Percentiles rank a stretch among this genome's conserved stretches.
These are phyloP conservation scores for Itoplectis maculator DNA, from an alignment of 2,888 invertebrate genomes.

Conservation along the genomic window DNA sequence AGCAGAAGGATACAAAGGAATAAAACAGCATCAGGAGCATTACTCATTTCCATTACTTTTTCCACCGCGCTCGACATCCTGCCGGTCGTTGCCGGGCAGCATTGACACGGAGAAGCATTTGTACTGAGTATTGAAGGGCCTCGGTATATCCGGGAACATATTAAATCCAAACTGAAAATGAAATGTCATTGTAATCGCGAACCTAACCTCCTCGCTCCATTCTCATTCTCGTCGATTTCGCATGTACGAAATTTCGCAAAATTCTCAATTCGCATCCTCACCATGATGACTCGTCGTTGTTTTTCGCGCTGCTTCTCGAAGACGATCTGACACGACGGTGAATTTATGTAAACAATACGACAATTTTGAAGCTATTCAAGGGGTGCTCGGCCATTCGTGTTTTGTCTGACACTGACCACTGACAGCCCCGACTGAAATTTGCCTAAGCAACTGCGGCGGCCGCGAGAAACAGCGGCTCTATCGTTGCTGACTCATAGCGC, in stretches of 20 bases:
- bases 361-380: conserved; percentile 46
- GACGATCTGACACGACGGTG: conserved; percentile 15
- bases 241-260: not conserved
- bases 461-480: not conserved
- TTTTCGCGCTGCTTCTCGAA: conserved; percentile 1
- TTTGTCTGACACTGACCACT: conserved; percentile 8
- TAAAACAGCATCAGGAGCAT: conserved; percentile 22
- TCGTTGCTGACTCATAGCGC: not conserved
- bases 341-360: conserved; percentile 38
- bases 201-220: conserved; percentile 68
- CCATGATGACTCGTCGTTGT: conserved; percentile 37
- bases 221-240: not conserved
- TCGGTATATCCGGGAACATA: conserved; percentile 93
- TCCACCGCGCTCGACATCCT: conserved; percentile 97
- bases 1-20: conserved; percentile 30
- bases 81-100: conserved; percentile 96
- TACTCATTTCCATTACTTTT: conserved; percentile 90
- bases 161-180: conserved; percentile 94
- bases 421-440: not conserved
- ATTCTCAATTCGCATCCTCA: conserved; percentile 1
- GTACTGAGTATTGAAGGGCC: conserved; percentile 94
- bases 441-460: not conserved
- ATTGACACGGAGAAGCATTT: conserved; percentile 97
- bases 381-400: conserved; percentile 10
- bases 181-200: conserved; percentile 72